These are phyloP conservation scores for Drosophila athabasca DNA, from an alignment of 1,140 invertebrate species.

Conservation along the genomic window DNA sequence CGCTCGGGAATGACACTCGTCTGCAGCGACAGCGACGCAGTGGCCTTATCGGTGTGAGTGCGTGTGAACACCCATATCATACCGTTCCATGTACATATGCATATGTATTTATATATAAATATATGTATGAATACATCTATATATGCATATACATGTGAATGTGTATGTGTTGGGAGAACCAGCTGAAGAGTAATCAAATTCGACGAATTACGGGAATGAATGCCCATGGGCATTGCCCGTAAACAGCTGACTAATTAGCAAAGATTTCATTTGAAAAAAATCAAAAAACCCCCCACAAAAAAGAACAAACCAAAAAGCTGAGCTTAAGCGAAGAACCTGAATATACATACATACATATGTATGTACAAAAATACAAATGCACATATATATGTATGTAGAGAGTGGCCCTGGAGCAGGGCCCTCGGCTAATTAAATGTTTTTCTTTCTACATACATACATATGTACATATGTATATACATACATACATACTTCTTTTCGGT, in stretches of 20 bases:
- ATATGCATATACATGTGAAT: conserved; percentile 12
- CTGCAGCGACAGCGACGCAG: conserved; percentile 45
- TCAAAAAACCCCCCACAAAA: conserved; percentile 13
- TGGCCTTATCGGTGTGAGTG: conserved; percentile 57
- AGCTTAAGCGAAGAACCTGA: no score
- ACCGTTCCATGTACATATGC: neutral
- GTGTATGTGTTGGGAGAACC: conserved; percentile 12
- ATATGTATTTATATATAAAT: neutral
- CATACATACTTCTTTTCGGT: conserved; percentile 22
- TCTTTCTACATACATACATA: conserved; percentile 2
- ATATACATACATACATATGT: no score
- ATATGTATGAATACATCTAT: conserved; percentile 3
- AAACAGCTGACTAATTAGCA: conserved; percentile 66
- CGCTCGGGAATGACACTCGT: conserved; percentile 19
- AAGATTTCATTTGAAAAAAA: conserved; percentile 40
- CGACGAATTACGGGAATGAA: conserved; percentile 44
- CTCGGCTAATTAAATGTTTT: conserved; percentile 50
- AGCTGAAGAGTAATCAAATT: conserved; percentile 24
- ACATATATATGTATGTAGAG: neutral
- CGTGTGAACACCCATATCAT: conserved; percentile 30
- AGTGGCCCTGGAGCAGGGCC: conserved; percentile 32
- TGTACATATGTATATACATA: no score
- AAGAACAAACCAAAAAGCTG: neutral
- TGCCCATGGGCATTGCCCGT: conserved; percentile 17
- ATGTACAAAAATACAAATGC: no score